Evolutionary conservation across 37 sponge, comb jelly and placozoan species (phyloP), one percentile per base, ranked within the genome.

Genomic region (Chondrilla cf. caribensis): DNA sequence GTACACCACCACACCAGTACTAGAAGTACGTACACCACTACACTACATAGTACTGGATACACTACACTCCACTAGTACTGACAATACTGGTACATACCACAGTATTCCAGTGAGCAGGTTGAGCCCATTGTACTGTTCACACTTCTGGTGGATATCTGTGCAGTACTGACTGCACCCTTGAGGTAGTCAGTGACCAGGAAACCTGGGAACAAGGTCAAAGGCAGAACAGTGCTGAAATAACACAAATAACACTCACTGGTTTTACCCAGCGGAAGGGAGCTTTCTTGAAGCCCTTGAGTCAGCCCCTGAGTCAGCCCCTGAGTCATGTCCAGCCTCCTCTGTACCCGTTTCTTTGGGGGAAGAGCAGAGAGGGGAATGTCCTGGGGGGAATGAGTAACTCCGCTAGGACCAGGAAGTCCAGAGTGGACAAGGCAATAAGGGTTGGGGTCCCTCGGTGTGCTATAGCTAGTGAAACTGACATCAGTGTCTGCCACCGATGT

Each of bases 71-170:
- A n/a, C n/a, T n/a, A n/a, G n/a, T n/a, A n/a, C n/a, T n/a, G n/a
- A n/a, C n/a, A n/a, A n/a, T n/a, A n/a, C n/a, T n/a, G n/a, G 28
- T 15, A 54, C 79, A 19, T 60, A 93, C 93, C 89, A 70, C 3
- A 93, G 72, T 9, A 60, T 32, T 17, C 80, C 87, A 31, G 87
- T 81, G 14, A 93, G 75, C 3, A 93, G 79, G 39, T 88, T 84
- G 85, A 89, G 89, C 15, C 87, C 89, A 54, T 89, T 86, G 68
- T 87, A 93, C 17, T 83, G 24, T 1, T 64, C 38, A 5, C 81
- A 86, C 4, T 80, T 11, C n/a, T 64, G 32, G 43, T 78, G 14
- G 22, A 88, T 41, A 31, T 24, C 4, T 9, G 29, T 58, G 43
- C 83, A 83, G 81, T 92, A 92, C 76, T 41, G 9, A 37, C 11